Evolutionary conservation across 2,113 vertebrate species (phyloP).

Genomic region (Pardalotus punctatus): DNA sequence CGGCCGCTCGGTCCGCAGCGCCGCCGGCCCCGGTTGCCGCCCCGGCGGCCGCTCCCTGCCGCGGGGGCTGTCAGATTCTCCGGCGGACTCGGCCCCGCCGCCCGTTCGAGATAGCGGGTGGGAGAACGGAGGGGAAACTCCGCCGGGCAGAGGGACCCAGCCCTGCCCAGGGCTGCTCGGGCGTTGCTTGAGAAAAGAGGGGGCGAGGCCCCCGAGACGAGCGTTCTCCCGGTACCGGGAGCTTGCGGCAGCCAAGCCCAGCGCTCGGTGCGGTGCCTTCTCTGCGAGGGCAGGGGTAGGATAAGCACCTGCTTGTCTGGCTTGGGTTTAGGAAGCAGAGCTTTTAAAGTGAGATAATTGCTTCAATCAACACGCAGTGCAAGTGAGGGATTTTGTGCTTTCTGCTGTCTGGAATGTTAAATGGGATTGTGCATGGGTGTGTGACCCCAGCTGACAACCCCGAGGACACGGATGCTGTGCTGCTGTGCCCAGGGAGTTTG

Average conservation of each 20-base stretch:
- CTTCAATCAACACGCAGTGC: accelerated
- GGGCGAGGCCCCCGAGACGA: background rate
- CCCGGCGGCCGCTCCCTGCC: background rate
- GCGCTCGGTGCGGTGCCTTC: background rate
- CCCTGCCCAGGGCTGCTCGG: background rate
- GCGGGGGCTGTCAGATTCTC: background rate
- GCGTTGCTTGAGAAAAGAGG: background rate
- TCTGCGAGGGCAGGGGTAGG: background rate
- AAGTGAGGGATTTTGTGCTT: background rate
- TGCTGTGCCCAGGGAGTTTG: background rate
- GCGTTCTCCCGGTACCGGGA: background rate
- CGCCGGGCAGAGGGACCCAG: background rate
- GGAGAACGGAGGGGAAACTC: background rate
- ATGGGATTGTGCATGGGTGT: accelerated
- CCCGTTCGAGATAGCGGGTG: background rate
- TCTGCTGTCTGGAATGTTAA: accelerated
- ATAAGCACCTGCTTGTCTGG: background rate
- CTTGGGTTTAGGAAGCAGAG: background rate
- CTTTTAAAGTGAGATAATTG: background rate
- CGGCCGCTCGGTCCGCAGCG: background rate
- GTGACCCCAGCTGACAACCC: background rate
- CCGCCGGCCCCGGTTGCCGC: background rate
- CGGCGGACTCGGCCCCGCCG: too few relatives aligned
- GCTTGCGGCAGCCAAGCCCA: background rate
- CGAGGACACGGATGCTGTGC: background rate